Evolutionary conservation across 1,140 invertebrate genomes (phyloP).

Genomic region (Ericerus pela): DNA sequence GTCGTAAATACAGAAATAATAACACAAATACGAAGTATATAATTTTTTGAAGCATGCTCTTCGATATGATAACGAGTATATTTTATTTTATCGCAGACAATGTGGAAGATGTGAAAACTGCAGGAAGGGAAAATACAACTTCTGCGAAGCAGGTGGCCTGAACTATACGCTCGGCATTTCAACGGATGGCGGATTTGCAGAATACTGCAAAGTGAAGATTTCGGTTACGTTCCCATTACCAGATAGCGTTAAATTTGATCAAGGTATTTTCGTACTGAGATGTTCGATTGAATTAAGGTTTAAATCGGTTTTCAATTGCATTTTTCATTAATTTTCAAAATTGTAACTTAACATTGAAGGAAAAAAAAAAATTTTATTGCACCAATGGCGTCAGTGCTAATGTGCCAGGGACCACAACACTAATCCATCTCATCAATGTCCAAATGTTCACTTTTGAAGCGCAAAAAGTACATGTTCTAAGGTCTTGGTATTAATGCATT

Average conservation of each 20-base stretch:
- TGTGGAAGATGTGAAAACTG: constrained; percentile 44
- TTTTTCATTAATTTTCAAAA: no score
- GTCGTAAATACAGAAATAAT: background rate
- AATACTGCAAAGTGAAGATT: constrained; percentile 42
- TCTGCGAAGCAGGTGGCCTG: constrained; percentile 40
- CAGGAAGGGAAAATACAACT: constrained; percentile 42
- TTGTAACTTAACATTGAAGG: no score
- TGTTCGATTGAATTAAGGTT: no score
- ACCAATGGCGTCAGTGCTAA: no score
- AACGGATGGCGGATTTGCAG: constrained; percentile 48
- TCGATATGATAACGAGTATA: background rate
- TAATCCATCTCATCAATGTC: no score
- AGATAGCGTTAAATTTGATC: constrained; percentile 35
- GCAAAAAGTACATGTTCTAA: no score
- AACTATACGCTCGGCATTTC: constrained; percentile 48
- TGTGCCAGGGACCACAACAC: no score
- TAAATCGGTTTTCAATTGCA: no score
- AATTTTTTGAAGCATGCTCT: background rate
- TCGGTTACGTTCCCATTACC: constrained; percentile 40
- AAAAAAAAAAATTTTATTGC: no score
- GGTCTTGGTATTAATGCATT: no score
- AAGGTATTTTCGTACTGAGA: no score
- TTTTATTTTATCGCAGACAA: constrained; percentile 30
- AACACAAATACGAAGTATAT: background rate
- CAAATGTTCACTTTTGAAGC: no score